Conservation (phyloP, 2,113 vertebrate genomes). For the Sialia sialis region DNA sequence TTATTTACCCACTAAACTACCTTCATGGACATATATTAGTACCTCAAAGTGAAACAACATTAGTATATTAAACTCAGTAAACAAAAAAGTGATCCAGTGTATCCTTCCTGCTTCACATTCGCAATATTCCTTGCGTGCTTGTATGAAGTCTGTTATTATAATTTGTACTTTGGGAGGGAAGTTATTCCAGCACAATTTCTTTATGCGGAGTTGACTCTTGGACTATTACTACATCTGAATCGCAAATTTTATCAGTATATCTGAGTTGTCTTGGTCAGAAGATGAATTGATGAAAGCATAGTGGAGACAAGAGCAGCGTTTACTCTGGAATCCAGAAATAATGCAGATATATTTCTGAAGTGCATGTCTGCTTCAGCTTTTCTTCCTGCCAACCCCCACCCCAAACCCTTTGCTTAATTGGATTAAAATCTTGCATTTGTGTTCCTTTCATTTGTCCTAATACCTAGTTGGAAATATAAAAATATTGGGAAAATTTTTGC, state of each 20-base stretch:
- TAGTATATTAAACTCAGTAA: not conserved
- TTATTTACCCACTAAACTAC: not conserved
- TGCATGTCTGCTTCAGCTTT: rapidly evolving
- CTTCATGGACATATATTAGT: not conserved
- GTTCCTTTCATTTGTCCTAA: not conserved
- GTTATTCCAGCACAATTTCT: not conserved
- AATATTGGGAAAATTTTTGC: not conserved
- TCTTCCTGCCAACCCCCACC: rapidly evolving
- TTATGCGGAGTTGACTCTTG: not conserved
- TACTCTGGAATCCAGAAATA: not conserved
- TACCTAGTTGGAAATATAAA: not conserved
- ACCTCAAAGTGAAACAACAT: not conserved
- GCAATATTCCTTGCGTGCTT: not conserved
- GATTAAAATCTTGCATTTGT: not conserved
- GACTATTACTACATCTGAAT: not conserved
- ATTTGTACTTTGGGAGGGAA: not conserved
- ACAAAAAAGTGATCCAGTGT: not conserved
- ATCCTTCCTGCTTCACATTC: not conserved
- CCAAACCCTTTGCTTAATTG: not conserved
- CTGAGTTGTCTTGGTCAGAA: not conserved
- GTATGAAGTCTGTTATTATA: not conserved
- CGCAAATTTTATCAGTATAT: not conserved
- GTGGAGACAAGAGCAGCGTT: not conserved
- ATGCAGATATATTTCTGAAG: not conserved
- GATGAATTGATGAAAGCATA: not conserved